A percentile compares a stretch with the other conserved stretches of the same genome.
phyloP scores from a whole-genome alignment of 2,888 invertebrate genomes.

The Pristionchus mayeri region DNA sequence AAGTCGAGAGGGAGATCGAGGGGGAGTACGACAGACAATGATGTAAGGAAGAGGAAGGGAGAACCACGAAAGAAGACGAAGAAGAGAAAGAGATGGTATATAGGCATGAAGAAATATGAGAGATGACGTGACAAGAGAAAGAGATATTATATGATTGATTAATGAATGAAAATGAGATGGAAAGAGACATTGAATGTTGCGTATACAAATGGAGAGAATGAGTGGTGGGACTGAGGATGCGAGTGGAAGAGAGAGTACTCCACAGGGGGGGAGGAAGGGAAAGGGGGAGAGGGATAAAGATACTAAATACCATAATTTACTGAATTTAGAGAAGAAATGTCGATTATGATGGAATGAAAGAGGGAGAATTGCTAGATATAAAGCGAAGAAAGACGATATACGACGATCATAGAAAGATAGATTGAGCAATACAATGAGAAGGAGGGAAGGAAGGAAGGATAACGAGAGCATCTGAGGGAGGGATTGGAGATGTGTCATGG shows the following conservation, averaged over 20 bases:
- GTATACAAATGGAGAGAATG: not conserved
- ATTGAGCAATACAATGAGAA: conserved; percentile 1
- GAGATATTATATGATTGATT: not conserved
- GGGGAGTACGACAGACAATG: conserved; percentile 8
- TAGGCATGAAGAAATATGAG: not conserved
- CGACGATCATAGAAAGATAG: conserved; percentile 13
- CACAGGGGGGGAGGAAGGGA: conserved; percentile 39
- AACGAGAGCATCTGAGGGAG: not conserved
- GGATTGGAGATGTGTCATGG: not conserved
- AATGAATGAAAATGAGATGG: not conserved
- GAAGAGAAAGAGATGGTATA: not conserved
- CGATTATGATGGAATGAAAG: not conserved
- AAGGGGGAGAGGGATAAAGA: conserved; percentile 17
- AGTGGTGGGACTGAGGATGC: conserved; percentile 13
- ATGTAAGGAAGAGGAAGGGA: conserved; percentile 11
- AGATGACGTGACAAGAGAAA: not conserved
- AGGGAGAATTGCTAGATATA: not conserved
- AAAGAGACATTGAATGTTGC: not conserved
- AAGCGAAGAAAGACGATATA: conserved; percentile 17
- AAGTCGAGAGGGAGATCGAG: conserved; percentile 11
- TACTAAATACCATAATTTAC: not conserved
- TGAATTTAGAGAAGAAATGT: not conserved
- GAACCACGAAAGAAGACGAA: conserved; percentile 11
- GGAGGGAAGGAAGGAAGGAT: not conserved
- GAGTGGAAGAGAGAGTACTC: conserved; percentile 26